Base-by-base conservation (phyloP, 2,888 invertebrate species). In the Augochlorella aurata region DNA sequence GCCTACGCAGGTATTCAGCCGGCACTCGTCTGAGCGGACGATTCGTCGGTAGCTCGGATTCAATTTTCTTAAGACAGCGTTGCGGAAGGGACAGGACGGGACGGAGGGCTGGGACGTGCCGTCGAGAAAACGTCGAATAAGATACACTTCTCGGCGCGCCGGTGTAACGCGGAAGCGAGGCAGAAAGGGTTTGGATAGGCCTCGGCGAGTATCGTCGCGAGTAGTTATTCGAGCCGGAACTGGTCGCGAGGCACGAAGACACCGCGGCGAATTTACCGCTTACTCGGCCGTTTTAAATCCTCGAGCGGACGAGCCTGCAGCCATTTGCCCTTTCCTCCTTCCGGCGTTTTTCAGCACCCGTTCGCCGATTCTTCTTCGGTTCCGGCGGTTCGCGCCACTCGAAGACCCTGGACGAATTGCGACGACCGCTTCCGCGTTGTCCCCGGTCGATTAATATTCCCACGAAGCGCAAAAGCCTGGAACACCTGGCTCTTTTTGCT, bases 381-480 rank as follows among this genome's bases (percentile, higher is more conserved):
- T 72, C 44, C 18, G 67, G 69, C 69, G 21, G 74, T 49, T 63
- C 54, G 72, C 70, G 68, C 75, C 78, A 58, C 71, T 85, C 85
- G 75, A 77, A 66, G 61, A 63, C n/a, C 73, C 76, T 79, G 68
- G 74, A 79, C 84, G 73, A 85, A 81, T 81, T 61, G 79, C 80
- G 52, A 69, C 49, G 65, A 10, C 77, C 47, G 52, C 66, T 78
- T 75, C 58, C 50, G 73, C 44, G 69, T 73, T 71, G 58, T 73
- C 72, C 82, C n/a, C 68, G 73, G 82, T 71, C 82, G 85, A 91
- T 90, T 90, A 90, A 89, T 90, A 91, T 90, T 90, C 90, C 83
- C 63, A 44, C 70, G 74, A 74, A 74, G 81, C 81, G 66, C 77
- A 77, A 63, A 50, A 61, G 58, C 50, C 77, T 45, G 50, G 74